Conservation (phyloP, 2,888 invertebrate genomes). For the Nephrotoma flavescens region DNA sequence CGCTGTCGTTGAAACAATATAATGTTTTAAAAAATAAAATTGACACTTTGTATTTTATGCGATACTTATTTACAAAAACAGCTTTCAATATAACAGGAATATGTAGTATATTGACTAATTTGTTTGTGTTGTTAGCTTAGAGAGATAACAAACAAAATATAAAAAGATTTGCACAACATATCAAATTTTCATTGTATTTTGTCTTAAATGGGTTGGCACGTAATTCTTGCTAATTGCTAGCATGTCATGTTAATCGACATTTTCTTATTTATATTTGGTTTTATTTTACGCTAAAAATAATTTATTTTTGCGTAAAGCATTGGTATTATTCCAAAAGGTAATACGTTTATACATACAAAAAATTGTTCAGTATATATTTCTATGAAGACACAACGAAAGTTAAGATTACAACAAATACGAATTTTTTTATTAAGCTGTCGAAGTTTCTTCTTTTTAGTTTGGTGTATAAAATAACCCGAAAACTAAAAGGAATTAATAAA, state of each 20-base stretch:
- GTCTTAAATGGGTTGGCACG: not conserved
- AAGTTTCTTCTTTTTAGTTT: not conserved
- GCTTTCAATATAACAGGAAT: not conserved
- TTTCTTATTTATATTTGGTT: not conserved
- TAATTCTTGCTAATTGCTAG: not conserved
- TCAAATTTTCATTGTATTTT: not conserved
- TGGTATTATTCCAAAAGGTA: no score
- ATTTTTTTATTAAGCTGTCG: not conserved
- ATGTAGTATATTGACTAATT: not conserved
- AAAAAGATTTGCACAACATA: not conserved
- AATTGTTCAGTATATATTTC: not conserved
- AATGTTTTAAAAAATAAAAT: not conserved
- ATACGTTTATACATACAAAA: not conserved
- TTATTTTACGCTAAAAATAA: not conserved
- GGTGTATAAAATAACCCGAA: not conserved
- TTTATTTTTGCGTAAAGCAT: not conserved
- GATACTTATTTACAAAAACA: not conserved
- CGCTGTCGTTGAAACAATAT: not conserved
- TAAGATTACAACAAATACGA: not conserved
- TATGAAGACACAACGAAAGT: not conserved
- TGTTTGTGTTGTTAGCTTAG: not conserved
- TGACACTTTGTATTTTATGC: not conserved
- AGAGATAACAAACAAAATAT: not conserved
- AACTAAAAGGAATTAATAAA: not conserved
- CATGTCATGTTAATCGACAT: not conserved